phyloP scores from a whole-genome alignment of 2,113 vertebrate genomes.

The Isichthys henryi region DNA sequence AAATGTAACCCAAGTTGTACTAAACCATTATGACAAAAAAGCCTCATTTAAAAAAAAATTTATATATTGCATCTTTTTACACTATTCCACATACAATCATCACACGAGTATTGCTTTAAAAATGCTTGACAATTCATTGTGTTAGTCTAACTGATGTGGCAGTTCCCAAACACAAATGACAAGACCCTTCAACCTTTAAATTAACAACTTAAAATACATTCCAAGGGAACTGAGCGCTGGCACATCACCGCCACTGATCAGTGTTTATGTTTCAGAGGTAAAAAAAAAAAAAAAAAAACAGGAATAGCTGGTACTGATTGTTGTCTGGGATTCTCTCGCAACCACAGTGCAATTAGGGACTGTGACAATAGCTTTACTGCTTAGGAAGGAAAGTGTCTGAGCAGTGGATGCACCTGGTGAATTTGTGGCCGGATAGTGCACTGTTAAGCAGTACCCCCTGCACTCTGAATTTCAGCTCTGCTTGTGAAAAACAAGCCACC shows the following conservation, averaged over 20 bases:
- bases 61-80: neutral
- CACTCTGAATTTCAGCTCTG: neutral
- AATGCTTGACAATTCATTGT: neutral
- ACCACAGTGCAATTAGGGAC: neutral
- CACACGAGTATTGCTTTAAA: slow-evolving; percentile 7
- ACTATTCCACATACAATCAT: neutral
- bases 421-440: neutral
- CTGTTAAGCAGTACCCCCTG: neutral
- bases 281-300: neutral
- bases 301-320: neutral
- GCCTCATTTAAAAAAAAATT: neutral
- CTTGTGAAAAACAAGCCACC: neutral
- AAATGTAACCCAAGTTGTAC: neutral
- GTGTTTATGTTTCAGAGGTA: neutral
- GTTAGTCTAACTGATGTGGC: neutral
- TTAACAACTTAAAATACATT: neutral
- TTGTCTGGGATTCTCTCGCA: neutral
- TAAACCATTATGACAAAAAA: neutral
- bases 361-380: neutral
- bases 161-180: neutral
- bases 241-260: neutral
- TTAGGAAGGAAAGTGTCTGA: neutral
- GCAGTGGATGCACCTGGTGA: neutral
- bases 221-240: neutral
- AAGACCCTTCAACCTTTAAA: neutral